Percentiles rank a stretch among this genome's conserved stretches.
These are phyloP conservation scores for Ischnus inquisitorius DNA, from an alignment of 2,888 invertebrate genomes.

Conservation along the genomic window DNA sequence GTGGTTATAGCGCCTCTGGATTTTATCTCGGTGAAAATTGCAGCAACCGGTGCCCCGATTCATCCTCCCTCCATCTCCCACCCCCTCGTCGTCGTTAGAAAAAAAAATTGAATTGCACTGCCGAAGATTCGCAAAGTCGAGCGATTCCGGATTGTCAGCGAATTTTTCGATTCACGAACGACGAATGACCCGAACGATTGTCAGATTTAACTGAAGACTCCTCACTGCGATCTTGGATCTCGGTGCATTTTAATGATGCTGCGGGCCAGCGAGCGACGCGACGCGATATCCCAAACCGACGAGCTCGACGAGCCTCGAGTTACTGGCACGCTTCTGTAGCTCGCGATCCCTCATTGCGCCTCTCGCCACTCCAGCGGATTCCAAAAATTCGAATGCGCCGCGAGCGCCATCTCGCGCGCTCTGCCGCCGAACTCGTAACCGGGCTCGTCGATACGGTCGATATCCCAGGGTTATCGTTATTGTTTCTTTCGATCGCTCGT, in stretches of 20 bases:
- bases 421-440: not conserved
- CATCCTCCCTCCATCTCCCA: slow-evolving; percentile 8
- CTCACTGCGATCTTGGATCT: slow-evolving; percentile 25
- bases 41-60: slow-evolving; percentile 61
- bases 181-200: not conserved
- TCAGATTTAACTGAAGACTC: not conserved
- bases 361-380: slow-evolving; percentile 16
- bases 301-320: slow-evolving; percentile 58
- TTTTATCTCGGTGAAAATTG: slow-evolving; percentile 58
- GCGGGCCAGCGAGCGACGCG: not conserved
- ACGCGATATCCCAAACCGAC: not conserved
- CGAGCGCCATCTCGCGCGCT: not conserved
- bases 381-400: slow-evolving; percentile 30
- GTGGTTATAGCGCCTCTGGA: slow-evolving; percentile 41
- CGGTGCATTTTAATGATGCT: slow-evolving; percentile 10
- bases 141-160: not conserved
- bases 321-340: slow-evolving; percentile 49
- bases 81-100: not conserved
- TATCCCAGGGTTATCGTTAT: not conserved
- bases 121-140: not conserved
- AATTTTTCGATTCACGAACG: not conserved
- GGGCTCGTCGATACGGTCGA: not conserved
- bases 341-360: not conserved
- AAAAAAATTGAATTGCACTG: slow-evolving; percentile 4
- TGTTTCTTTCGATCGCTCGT: too few species aligned